Evolutionary conservation across 92 coral and sea anemone species (phyloP), one percentile per base, ranked within the genome.

Genomic region (Nematostella vectensis): DNA sequence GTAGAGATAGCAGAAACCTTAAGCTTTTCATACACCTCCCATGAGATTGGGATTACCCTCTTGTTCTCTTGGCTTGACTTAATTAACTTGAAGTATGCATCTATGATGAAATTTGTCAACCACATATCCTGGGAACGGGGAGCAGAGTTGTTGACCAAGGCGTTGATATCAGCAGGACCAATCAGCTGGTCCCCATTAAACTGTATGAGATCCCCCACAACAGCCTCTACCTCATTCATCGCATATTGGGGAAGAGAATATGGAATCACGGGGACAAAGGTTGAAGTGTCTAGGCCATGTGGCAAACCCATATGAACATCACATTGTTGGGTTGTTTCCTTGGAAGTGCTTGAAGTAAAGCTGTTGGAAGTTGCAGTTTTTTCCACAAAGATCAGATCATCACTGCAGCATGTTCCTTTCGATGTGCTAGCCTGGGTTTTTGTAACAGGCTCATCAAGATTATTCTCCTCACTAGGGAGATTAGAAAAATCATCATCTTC

Each of bases 371-470:
- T 6, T 33, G 20, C 18, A 47, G 20, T 4, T 47, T 21, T 17
- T 47, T 21, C 15, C 8, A 33, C 40, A 33, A 33, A 33, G 40
- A 33, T 33, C 40, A 33, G 8, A 33, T 33, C 40, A n/a, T 47
- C 53, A 23, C 19, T 1, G 3, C 31, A 26, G 47, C 36, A 30
- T 26, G 2, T 19, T 0, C 39, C 69, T 23, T 25, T 37, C 16
- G 22, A 39, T 2, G 2, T 12, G 12, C 16, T 42, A 20, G 29
- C 73, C 6, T 44, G 42, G 47, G 39, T 47, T 44, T 28, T 63
- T 20, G 27, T 25, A 38, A 19, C 71, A 63, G 40, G 47, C 16
- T 42, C 27, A 42, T 31, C 29, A 10, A 33, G 40, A 33, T 33
- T 33, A 6, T 33, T 6, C 8, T 33, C 40, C 40, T 33, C 40